Evolutionary conservation across 2,888 invertebrate genomes (phyloP), one percentile per base, ranked within the genome.

Genomic region (Brachyptera putata): DNA sequence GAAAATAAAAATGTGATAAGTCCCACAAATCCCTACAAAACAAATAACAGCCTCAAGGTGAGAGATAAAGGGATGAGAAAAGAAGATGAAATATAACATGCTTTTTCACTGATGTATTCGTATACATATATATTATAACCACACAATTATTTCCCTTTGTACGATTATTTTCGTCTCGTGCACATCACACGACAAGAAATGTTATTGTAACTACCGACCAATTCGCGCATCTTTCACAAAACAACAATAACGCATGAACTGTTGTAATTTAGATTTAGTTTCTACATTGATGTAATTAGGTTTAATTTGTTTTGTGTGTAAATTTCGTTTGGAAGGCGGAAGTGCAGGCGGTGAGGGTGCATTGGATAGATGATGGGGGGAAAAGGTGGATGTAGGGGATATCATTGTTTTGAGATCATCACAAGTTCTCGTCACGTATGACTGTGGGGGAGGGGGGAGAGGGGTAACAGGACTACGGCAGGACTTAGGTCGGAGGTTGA

Each of bases 291-390:
- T 53, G 36, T 18, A 53, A 53, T 53, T 53, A 53, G 53, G 34
- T 16, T 53, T 53, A 53, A 53, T 53, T 53, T 53, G 53, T 53
- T 53, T 53, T 53, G 53, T 53, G 53, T 53, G 53, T 53, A 36
- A 53, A 53, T 53, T 53, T 36, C 53, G 34, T 53, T 24, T 5
- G 18, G 18, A 5, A 36, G 36, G 36, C 53, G 53, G 53, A 53
- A 53, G 36, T 53, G 53, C 30, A 24, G 7, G 7, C 46, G 11
- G 13, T 9, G 34, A 22, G 53, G 34, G 34, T 16, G 53, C 34
- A 24, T 21, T 22, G 9, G 24, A 41, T 18, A 2, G 16, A 14
- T 7, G 30, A 18, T n/a, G n/a, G 36, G 18, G 21, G 26, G 50
- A 13, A 26, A 25, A 30, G n/a, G 30, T 7, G 30, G 30, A 34